phyloP scores from a whole-genome alignment of 2,113 vertebrate species.

The Phocoena sinus region DNA sequence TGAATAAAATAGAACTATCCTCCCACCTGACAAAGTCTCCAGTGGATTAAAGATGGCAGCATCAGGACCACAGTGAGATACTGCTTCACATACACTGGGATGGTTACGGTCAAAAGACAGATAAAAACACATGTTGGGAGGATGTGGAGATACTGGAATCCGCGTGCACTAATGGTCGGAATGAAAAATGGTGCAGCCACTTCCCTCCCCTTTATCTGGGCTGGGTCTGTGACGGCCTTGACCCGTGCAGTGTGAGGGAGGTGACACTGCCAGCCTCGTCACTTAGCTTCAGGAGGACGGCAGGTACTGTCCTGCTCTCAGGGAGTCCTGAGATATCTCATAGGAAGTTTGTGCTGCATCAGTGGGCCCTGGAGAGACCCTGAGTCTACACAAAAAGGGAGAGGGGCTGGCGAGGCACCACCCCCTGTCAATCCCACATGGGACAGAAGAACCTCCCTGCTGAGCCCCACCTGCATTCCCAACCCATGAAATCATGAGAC shows the following conservation, averaged over 20 bases:
- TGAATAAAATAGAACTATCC: not conserved
- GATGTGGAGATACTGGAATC: not conserved
- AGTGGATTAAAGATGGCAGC: not conserved
- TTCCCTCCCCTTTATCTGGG: not conserved
- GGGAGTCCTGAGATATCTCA: not conserved
- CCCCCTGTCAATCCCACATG: not conserved
- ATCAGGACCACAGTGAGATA: not conserved
- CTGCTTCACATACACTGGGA: not conserved
- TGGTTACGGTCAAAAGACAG: too few relatives aligned
- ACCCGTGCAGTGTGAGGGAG: not conserved
- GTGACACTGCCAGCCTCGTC: not conserved
- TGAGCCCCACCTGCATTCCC: not conserved
- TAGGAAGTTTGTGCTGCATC: not conserved
- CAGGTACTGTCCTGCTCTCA: not conserved
- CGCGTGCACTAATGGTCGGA: fast-evolving
- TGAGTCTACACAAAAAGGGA: too few relatives aligned
- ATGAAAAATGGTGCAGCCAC: too few relatives aligned
- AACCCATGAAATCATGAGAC: not conserved
- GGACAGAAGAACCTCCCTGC: too few relatives aligned
- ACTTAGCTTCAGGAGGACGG: not conserved
- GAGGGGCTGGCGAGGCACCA: not conserved
- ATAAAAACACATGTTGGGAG: not conserved
- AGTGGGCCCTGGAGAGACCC: not conserved
- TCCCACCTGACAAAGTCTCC: not conserved
- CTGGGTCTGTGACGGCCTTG: not conserved